Base-by-base conservation (phyloP, 1,140 invertebrate species). In the Atta texana region DNA sequence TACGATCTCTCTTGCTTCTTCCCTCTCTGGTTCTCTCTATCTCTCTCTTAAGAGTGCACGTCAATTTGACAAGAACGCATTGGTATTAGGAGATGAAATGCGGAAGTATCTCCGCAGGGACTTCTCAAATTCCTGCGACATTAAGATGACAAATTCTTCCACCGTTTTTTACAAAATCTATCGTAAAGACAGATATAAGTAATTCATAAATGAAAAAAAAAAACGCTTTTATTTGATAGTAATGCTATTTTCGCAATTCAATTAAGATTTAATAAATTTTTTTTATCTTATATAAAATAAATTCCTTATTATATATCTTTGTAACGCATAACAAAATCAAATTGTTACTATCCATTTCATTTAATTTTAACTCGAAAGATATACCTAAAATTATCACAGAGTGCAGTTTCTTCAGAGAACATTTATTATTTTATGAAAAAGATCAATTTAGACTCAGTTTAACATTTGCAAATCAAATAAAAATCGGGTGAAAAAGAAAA, bases 201-300 rank as follows among this genome's bases (percentile, higher is more conserved):
- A n/a, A 10, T 24, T 63, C 28, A 66, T 28, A 21, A 12, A 76
- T 3, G 53, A 77, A 77, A 63, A 53, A 71, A 86, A 63, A 53
- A 71, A 86, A 63, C 44, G 2, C 39, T 31, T 71, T 53, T 49
- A 44, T 82, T 3, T 57, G 2, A 49, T 57, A 55, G 39, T 82
- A 81, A 81, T 53, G 14, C 71, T 71, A 69, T 51, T 68, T 78
- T 78, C 24, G 39, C 49, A 53, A 86, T 80, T 44, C 14, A 55
- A n/a, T 77, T 31, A 24, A 21, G 18, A 21, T 49, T 44, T 59
- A 34, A 28, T 49, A 61, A 44, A 44, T 31, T 39, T 16, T 21
- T 61, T 75, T 39, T 10, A 34, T 21, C 28, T 31, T 31, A 31
- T 31, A 31, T 31, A 31, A 31, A 31, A 55, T n/a, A 18, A 44